Percentiles rank a stretch among this genome's conserved stretches.
These are phyloP conservation scores for Drosophila bocki DNA, from an alignment of 1,140 invertebrate species.

Conservation along the genomic window DNA sequence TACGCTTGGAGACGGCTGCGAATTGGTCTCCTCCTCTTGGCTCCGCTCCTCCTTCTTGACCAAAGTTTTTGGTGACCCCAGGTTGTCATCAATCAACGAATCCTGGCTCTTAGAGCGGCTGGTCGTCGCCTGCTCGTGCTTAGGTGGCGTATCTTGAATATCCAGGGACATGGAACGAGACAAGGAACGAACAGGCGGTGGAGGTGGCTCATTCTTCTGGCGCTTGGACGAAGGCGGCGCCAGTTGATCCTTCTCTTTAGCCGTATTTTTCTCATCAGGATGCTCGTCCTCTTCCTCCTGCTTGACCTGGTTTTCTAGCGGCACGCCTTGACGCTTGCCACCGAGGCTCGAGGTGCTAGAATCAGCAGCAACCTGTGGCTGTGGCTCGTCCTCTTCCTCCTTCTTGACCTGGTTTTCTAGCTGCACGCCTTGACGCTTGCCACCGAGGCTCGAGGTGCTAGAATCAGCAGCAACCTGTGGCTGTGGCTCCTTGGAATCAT, in stretches of 20 bases:
- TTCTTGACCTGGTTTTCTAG: neutral
- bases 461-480: neutral
- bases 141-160: neutral
- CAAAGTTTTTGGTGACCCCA: neutral
- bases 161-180: neutral
- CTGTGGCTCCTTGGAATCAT: neutral
- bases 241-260: neutral
- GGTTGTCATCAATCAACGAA: neutral
- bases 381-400: too few relatives aligned
- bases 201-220: neutral
- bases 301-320: neutral
- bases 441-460: neutral
- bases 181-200: neutral
- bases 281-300: neutral
- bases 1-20: neutral
- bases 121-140: too few relatives aligned
- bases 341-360: neutral
- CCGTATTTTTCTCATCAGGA: too few relatives aligned
- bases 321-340: slow-evolving; percentile 3
- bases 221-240: neutral
- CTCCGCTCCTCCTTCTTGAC: too few relatives aligned
- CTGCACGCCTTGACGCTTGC: slow-evolving; percentile 4
- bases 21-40: neutral
- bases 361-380: neutral
- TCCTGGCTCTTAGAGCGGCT: neutral